A percentile compares a stretch with the other conserved stretches of the same genome.
phyloP scores from a whole-genome alignment of 2,797 vertebrate species.

The Periparus ater region DNA sequence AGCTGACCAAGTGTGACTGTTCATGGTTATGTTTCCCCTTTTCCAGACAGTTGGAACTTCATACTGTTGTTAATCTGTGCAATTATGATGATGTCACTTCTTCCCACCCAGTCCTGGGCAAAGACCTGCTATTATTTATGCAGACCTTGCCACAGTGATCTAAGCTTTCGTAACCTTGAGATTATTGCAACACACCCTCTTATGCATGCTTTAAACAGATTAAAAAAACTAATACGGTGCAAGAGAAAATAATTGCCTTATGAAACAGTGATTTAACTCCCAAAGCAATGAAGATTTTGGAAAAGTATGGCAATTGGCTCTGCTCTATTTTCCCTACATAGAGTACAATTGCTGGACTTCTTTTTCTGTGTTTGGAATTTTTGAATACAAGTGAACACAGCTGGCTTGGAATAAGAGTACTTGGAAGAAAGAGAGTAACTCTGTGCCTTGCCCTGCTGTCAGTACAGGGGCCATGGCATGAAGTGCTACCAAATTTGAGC shows the following conservation, averaged over 20 bases:
- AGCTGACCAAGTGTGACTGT: background rate
- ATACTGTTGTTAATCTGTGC: background rate
- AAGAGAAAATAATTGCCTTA: slow-evolving; percentile 5
- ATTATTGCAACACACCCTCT: background rate
- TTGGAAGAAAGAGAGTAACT: background rate
- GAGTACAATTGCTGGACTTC: background rate
- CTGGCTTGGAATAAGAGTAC: background rate
- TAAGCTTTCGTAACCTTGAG: background rate
- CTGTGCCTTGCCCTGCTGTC: background rate
- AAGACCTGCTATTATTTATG: slow-evolving; percentile 18
- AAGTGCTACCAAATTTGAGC: background rate
- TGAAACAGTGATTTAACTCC: background rate
- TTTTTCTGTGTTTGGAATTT: background rate
- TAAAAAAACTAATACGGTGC: background rate
- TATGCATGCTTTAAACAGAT: background rate
- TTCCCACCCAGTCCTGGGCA: background rate
- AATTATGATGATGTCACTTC: background rate
- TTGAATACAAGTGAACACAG: background rate
- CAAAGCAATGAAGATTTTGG: background rate
- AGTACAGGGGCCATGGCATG: background rate
- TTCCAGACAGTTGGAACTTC: background rate
- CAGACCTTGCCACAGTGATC: background rate
- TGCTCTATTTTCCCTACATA: background rate
- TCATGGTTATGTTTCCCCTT: background rate
- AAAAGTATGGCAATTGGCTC: background rate